These are phyloP conservation scores for Lasiurus borealis DNA, from an alignment of 2,113 vertebrate species.

Conservation along the genomic window DNA sequence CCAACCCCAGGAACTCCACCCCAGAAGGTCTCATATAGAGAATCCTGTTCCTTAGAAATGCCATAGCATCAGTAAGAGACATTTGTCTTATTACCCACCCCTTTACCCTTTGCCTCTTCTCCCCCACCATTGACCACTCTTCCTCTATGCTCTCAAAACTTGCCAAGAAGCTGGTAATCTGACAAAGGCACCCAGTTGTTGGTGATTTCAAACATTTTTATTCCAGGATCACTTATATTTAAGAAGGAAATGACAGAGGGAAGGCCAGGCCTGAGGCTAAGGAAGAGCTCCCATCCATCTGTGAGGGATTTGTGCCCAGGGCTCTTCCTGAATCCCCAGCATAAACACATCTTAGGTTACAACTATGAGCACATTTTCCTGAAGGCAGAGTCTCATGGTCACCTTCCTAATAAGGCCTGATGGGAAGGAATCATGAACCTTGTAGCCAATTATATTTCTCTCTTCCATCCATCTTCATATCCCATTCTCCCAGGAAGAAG, in stretches of 20 bases:
- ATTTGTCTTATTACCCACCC: neutral
- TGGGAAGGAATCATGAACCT: neutral
- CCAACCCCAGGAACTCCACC: neutral
- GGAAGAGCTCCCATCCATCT: neutral
- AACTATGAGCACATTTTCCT: neutral
- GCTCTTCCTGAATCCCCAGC: neutral
- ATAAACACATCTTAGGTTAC: neutral
- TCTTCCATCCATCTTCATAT: neutral
- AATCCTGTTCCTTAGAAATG: neutral
- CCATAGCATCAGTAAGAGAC: neutral
- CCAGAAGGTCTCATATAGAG: neutral
- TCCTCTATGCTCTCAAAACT: neutral
- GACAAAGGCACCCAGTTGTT: neutral
- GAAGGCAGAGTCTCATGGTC: neutral
- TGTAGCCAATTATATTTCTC: too few species aligned
- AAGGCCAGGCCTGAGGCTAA: neutral
- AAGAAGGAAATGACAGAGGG: neutral
- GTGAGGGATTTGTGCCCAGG: neutral
- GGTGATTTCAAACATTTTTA: neutral
- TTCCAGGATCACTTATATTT: neutral
- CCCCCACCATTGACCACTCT: accelerated
- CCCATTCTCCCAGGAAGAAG: neutral
- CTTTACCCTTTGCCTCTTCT: neutral
- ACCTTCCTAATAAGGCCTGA: neutral
- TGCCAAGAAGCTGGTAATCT: neutral